Evolutionary conservation across 2,888 invertebrate species (phyloP), one percentile per base, ranked within the genome.

Genomic region (Drosophila borealis): DNA sequence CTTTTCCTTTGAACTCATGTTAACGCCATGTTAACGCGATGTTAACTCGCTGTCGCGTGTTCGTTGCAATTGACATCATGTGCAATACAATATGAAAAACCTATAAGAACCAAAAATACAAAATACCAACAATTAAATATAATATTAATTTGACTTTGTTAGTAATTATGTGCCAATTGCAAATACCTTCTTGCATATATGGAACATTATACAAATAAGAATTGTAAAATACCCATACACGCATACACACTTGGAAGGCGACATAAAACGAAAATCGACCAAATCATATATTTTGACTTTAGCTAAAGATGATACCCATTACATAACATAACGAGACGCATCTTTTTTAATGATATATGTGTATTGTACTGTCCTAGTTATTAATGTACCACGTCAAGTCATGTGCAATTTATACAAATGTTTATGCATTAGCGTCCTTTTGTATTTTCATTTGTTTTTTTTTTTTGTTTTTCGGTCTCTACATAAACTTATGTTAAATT

Each of bases 131-230:
- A 36, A 45, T 59, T 19, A 36, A 45, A 53, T 48, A 45, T 45
- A 55, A 33, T 41, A 69, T 57, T 61, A 17, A 54, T 70, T 75
- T 54, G 63, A 72, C 50, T 68, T 62, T 78, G 62, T 79, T 74
- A 57, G 68, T 70, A 82, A 80, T 80, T 61, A 86, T 81, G 81
- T 86, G 81, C 87, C 81, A 81, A 81, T 75, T 85, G 80, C 80
- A 80, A 70, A 66, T 60, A 74, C 51, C 59, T 68, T 70, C 42
- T 55, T 55, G 39, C 50, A 44, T 67, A 51, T 55, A 60, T 78
- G 57, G 14, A 42, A 74, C 46, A 13, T 29, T 46, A 69, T 17
- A 55, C 33, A 17, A 82, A 53, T 66, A 79, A 75, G 61, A 66
- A 76, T 64, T 72, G 72, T 79, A 82, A 44, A 69, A 56, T 54